Evolutionary conservation across 1,140 invertebrate genomes (phyloP).

Genomic region (Choristoneura fumiferana): DNA sequence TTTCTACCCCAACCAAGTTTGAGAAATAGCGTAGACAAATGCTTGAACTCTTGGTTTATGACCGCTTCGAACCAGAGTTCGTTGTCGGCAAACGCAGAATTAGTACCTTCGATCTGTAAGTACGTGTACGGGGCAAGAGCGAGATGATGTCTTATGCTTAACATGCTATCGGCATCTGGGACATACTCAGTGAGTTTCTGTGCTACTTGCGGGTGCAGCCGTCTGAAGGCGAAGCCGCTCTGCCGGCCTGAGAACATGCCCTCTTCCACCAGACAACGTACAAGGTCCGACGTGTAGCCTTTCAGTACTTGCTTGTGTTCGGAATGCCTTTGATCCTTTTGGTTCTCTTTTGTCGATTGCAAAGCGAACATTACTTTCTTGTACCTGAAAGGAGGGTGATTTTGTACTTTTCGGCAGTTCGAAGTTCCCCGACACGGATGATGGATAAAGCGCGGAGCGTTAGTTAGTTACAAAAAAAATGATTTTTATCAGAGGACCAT

Average conservation of each 20-base stretch:
- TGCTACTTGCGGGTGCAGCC: slow-evolving; percentile 48
- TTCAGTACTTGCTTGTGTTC: slow-evolving; percentile 43
- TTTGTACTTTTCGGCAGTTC: background rate
- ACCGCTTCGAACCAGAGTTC: slow-evolving; percentile 50
- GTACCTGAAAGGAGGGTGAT: slow-evolving; percentile 38
- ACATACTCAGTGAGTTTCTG: slow-evolving; percentile 47
- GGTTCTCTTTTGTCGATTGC: slow-evolving; percentile 33
- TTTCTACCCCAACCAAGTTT: slow-evolving; percentile 4
- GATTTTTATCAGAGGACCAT: no score
- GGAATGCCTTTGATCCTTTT: slow-evolving; percentile 26
- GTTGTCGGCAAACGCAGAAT: slow-evolving; percentile 41
- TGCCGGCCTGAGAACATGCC: slow-evolving; percentile 42
- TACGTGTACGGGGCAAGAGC: slow-evolving; percentile 66
- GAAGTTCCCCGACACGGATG: no score
- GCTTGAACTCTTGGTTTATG: slow-evolving; percentile 43
- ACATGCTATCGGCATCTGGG: slow-evolving; percentile 45
- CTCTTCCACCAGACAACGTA: slow-evolving; percentile 56
- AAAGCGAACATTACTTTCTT: slow-evolving; percentile 40
- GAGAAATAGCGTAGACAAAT: slow-evolving; percentile 25
- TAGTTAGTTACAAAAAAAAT: no score
- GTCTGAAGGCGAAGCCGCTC: slow-evolving; percentile 53
- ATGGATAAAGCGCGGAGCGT: no score
- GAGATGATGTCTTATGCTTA: slow-evolving; percentile 62
- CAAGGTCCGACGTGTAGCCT: slow-evolving; percentile 51
- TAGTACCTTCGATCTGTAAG: slow-evolving; percentile 38